phyloP scores from a whole-genome alignment of 2,888 invertebrate genomes.

The Sphecodes monilicornis region DNA sequence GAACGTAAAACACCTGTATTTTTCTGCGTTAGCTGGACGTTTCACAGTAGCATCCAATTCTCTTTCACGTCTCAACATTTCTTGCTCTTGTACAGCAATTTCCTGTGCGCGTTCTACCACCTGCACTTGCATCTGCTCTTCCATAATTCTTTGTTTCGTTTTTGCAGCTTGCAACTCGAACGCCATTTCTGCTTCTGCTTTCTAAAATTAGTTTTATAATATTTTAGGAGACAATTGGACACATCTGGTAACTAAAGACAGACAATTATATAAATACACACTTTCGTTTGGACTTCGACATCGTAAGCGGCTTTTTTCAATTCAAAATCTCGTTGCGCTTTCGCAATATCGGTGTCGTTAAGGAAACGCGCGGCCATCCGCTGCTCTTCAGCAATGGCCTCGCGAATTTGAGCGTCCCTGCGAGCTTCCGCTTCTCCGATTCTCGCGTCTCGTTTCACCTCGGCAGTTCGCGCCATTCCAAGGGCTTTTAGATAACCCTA shows the following conservation, averaged over 20 bases:
- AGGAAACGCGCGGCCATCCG: constrained; percentile 96
- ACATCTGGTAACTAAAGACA: background rate
- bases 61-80: constrained; percentile 95
- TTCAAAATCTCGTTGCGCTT: constrained; percentile 98
- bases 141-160: constrained; percentile 97
- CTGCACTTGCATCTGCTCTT: constrained; percentile 98
- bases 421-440: constrained; percentile 99
- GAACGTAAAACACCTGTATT: constrained; percentile 85
- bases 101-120: constrained; percentile 96
- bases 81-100: constrained; percentile 98
- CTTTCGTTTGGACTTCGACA: constrained; percentile 97
- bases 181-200: constrained; percentile 97
- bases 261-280: constrained; percentile 78
- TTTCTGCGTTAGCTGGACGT: constrained; percentile 98
- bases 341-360: constrained; percentile 99
- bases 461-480: constrained; percentile 97
- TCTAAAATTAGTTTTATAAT: constrained; percentile 79
- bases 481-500: constrained; percentile 97
- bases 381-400: constrained; percentile 98
- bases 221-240: constrained; percentile 20
- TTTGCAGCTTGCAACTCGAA: constrained; percentile 97
- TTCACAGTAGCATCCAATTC: constrained; percentile 97
- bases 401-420: constrained; percentile 95
- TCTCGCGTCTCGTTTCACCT: constrained; percentile 97
- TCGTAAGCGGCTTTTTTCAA: constrained; percentile 98